These are phyloP conservation scores for Argya squamiceps DNA, from an alignment of 2,797 vertebrate genomes.

Conservation along the genomic window DNA sequence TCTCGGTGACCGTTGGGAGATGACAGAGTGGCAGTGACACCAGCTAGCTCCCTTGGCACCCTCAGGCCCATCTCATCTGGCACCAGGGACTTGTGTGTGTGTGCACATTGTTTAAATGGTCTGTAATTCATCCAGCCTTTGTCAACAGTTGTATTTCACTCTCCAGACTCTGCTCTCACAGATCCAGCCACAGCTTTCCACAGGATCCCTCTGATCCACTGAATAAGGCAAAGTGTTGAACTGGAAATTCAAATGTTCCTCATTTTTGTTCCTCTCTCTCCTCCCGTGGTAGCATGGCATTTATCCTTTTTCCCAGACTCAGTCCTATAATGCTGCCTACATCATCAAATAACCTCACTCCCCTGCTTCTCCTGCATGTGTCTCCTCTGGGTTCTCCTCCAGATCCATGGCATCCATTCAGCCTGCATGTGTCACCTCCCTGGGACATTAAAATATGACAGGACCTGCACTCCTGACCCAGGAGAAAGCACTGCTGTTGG, in stretches of 20 bases:
- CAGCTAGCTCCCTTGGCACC: background rate
- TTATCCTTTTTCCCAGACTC: background rate
- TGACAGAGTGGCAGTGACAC: constrained; percentile 28
- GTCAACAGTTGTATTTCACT: background rate
- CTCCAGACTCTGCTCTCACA: background rate
- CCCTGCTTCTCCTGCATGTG: background rate
- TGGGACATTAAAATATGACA: background rate
- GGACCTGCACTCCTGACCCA: background rate
- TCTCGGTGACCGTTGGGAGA: accelerated
- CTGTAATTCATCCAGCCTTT: background rate
- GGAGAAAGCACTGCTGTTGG: background rate
- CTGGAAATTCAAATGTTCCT: background rate
- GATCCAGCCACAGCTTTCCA: background rate
- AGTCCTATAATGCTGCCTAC: background rate
- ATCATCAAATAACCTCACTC: background rate
- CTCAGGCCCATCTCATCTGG: background rate
- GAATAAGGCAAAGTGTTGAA: background rate
- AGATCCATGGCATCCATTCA: background rate
- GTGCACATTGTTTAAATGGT: background rate
- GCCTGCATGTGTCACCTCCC: background rate
- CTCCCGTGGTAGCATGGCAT: accelerated
- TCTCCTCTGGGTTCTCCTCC: background rate
- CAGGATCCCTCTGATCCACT: background rate
- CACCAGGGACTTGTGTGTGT: accelerated
- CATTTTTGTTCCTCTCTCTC: background rate